phyloP scores from a whole-genome alignment of 2,888 invertebrate genomes.

The Spatulosminthurus flaviceps region DNA sequence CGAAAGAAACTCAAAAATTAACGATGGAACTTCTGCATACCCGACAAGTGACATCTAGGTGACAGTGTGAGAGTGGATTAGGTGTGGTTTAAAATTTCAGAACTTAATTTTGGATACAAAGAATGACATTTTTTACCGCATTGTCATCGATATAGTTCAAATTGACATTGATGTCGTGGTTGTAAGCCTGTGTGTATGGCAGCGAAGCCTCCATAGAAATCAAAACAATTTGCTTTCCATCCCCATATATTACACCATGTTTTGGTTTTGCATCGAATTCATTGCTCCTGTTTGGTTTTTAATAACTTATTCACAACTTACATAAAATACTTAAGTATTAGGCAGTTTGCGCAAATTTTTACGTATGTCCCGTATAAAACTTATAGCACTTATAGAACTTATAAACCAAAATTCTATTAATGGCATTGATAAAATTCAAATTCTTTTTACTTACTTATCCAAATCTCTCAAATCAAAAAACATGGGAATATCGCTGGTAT shows the following conservation, averaged over 20 bases:
- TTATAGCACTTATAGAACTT: too few species aligned
- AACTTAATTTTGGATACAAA: too few species aligned
- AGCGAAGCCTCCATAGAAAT: slow-evolving; percentile 46
- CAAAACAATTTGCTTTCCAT: slow-evolving; percentile 55
- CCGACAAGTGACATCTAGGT: slow-evolving; percentile 49
- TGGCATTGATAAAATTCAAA: too few species aligned
- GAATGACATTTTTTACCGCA: slow-evolving; percentile 42
- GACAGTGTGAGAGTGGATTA: too few species aligned
- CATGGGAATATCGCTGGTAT: slow-evolving; percentile 56
- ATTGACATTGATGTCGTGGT: slow-evolving; percentile 39
- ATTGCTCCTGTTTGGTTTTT: slow-evolving; percentile 15
- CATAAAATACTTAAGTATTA: too few species aligned
- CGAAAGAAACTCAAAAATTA: slow-evolving; percentile 46
- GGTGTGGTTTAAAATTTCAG: too few species aligned
- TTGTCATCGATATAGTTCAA: slow-evolving; percentile 56
- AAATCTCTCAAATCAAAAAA: slow-evolving; percentile 47
- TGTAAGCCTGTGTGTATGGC: slow-evolving; percentile 37
- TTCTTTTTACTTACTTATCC: slow-evolving; percentile 51
- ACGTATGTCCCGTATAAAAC: too few species aligned
- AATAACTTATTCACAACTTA: too few species aligned
- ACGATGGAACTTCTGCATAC: slow-evolving; percentile 49
- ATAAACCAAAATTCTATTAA: too few species aligned
- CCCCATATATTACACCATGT: slow-evolving; percentile 53
- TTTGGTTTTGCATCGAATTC: slow-evolving; percentile 48
- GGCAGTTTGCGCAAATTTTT: too few species aligned